Evolutionary conservation across 2,888 invertebrate genomes (phyloP).

Genomic region (Clanis bilineata): DNA sequence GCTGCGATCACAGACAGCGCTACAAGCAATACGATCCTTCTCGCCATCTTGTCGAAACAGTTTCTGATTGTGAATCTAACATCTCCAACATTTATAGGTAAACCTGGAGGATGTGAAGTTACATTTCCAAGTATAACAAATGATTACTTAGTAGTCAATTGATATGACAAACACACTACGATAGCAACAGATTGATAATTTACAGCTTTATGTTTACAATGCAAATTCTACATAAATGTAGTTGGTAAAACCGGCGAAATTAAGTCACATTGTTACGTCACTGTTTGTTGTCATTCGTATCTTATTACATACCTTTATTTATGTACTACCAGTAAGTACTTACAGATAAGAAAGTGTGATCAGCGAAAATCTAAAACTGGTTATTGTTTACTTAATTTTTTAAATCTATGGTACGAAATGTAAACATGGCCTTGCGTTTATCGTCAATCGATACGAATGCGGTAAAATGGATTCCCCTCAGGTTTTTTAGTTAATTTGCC

Average conservation of each 20-base stretch:
- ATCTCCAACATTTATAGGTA: slow-evolving; percentile 50
- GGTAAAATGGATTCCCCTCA: background rate
- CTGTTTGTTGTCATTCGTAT: slow-evolving; percentile 20
- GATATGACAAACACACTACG: slow-evolving; percentile 45
- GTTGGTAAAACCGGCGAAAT: slow-evolving; percentile 31
- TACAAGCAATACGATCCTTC: slow-evolving; percentile 26
- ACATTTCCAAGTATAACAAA: slow-evolving; percentile 56
- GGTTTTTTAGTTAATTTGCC: too few species aligned
- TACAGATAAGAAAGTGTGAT: background rate
- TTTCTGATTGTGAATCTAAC: slow-evolving; percentile 37
- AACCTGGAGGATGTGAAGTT: slow-evolving; percentile 33
- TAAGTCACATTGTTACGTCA: slow-evolving; percentile 35
- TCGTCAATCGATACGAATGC: background rate
- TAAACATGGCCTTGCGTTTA: background rate
- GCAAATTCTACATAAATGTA: slow-evolving; percentile 33
- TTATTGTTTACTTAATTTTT: background rate
- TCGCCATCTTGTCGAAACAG: slow-evolving; percentile 31
- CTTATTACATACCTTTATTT: too few species aligned
- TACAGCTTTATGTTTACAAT: slow-evolving; percentile 38
- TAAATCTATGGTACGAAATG: background rate
- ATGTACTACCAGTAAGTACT: too few species aligned
- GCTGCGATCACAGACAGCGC: slow-evolving; percentile 30
- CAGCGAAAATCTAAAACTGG: background rate
- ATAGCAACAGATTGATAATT: slow-evolving; percentile 47
- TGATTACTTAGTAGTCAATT: slow-evolving; percentile 41